These are phyloP conservation scores for Nineta flava DNA, from an alignment of 2,888 invertebrate genomes.

Conservation along the genomic window DNA sequence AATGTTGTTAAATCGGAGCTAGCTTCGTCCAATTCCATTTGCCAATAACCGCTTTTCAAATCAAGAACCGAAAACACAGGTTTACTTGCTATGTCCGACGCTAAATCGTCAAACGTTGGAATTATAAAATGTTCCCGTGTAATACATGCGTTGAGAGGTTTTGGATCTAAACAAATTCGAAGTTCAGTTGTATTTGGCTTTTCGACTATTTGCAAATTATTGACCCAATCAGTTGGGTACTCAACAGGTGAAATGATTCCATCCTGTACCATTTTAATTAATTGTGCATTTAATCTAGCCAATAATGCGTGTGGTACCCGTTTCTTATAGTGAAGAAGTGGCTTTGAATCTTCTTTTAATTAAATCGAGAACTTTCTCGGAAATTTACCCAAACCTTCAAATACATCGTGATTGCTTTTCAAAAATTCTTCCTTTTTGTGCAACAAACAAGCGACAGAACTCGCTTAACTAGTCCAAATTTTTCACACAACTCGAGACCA, in stretches of 20 bases:
- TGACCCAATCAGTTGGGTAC: slow-evolving; percentile 10
- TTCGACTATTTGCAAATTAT: slow-evolving; percentile 9
- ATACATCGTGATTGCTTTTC: background rate
- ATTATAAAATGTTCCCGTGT: slow-evolving; percentile 15
- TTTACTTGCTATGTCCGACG: slow-evolving; percentile 8
- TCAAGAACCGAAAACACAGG: slow-evolving; percentile 11
- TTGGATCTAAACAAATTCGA: slow-evolving; percentile 15
- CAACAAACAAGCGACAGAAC: background rate
- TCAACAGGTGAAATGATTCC: slow-evolving; percentile 8
- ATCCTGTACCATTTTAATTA: slow-evolving; percentile 5
- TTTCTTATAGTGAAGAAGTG: slow-evolving; percentile 3
- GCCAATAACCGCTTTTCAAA: slow-evolving; percentile 11
- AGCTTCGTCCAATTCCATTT: slow-evolving; percentile 9
- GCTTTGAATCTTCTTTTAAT: slow-evolving; percentile 1
- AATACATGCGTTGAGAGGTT: slow-evolving; percentile 14
- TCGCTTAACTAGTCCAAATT: slow-evolving; percentile 4
- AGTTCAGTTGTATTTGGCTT: slow-evolving; percentile 6
- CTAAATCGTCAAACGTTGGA: slow-evolving; percentile 14
- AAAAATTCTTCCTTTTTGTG: background rate
- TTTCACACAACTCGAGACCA: background rate
- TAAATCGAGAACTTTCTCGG: background rate
- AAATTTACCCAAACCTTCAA: background rate
- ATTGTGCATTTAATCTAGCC: slow-evolving; percentile 6
- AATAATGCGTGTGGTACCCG: background rate
- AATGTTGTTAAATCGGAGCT: slow-evolving; percentile 13